Conservation (phyloP, 2,888 invertebrate genomes). For the Fabriciana adippe region DNA sequence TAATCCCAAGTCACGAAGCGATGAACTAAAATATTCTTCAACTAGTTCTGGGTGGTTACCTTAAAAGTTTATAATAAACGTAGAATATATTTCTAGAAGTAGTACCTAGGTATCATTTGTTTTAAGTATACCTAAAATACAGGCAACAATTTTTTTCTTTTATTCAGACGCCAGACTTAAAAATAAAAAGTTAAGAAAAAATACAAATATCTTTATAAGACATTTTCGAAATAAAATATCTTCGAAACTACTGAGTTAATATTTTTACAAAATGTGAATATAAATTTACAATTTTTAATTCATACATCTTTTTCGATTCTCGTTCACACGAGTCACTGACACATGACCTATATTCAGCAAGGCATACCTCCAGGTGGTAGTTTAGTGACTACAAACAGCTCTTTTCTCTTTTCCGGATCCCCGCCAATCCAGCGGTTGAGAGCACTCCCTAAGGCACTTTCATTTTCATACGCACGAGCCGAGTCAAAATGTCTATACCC, state of each 20-base stretch:
- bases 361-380: constrained; percentile 84
- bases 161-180: too few relatives aligned
- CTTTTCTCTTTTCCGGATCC: constrained; percentile 86
- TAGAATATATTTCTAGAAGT: neutral
- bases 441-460: constrained; percentile 87
- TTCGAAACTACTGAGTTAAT: too few relatives aligned
- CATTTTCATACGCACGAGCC: constrained; percentile 90
- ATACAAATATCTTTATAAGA: neutral
- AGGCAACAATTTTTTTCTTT: too few relatives aligned
- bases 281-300: too few relatives aligned
- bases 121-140: too few relatives aligned
- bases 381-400: constrained; percentile 93
- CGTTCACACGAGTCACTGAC: too few relatives aligned
- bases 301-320: too few relatives aligned
- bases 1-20: constrained; percentile 86
- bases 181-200: neutral
- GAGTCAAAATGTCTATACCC: constrained; percentile 94
- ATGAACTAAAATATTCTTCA: constrained; percentile 84
- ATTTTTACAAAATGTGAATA: too few relatives aligned
- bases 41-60: constrained; percentile 85
- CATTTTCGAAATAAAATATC: too few relatives aligned
- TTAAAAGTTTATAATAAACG: constrained; percentile 39
- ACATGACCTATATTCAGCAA: too few relatives aligned
- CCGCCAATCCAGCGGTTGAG: constrained; percentile 87
- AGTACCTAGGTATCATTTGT: too few relatives aligned